Evolutionary conservation across 2,888 invertebrate species (phyloP).

Genomic region (Sipha maydis): DNA sequence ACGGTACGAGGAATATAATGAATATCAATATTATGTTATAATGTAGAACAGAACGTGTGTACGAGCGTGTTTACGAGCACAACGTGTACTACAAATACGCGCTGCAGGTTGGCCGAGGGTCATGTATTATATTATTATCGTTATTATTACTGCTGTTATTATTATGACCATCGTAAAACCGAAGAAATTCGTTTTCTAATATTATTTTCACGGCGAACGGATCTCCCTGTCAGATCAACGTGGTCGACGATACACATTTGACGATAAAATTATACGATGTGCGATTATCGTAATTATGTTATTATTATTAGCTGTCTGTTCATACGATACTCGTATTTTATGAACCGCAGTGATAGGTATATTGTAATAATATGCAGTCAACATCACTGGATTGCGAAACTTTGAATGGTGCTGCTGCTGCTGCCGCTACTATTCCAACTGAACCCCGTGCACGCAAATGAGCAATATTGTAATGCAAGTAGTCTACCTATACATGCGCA

Average conservation of each 20-base stretch:
- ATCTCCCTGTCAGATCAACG: neutral
- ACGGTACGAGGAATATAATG: too few species aligned
- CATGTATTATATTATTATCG: neutral
- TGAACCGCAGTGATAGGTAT: neutral
- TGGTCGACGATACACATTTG: neutral
- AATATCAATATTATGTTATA: too few species aligned
- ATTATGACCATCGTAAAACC: neutral
- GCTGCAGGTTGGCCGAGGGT: neutral
- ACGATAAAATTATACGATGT: neutral
- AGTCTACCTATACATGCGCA: too few species aligned
- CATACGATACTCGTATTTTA: neutral
- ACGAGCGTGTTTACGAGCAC: too few species aligned
- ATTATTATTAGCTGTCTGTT: neutral
- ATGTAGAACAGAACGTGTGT: too few species aligned
- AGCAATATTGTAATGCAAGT: neutral
- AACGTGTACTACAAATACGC: too few species aligned
- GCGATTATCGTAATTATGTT: neutral
- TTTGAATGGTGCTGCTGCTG: neutral
- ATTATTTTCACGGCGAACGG: neutral
- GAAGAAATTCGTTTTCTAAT: neutral
- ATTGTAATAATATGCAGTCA: neutral
- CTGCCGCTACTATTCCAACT: too few species aligned
- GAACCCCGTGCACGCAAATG: neutral
- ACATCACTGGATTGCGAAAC: neutral
- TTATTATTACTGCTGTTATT: neutral